Conservation (phyloP, 2,113 vertebrate genomes). For the Elanus axillaris region DNA sequence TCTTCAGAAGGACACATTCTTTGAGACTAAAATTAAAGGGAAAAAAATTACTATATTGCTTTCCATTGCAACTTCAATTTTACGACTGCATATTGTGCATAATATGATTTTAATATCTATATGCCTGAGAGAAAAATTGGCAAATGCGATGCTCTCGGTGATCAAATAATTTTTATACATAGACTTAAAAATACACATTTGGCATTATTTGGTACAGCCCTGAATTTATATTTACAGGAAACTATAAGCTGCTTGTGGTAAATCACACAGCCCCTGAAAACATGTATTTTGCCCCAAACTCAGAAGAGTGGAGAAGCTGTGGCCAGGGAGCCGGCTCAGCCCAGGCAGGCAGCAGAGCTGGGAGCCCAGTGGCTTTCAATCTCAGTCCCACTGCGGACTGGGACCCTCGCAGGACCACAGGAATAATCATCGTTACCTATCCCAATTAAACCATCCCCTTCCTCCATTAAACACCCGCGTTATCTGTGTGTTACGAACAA, state of each 20-base stretch:
- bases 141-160: neutral
- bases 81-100: neutral
- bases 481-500: neutral
- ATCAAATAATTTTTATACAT: conserved; percentile 19
- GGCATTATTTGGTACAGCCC: neutral
- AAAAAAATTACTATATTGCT: neutral
- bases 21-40: conserved; percentile 28
- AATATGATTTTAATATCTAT: conserved; percentile 29
- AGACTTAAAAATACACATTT: conserved; percentile 42
- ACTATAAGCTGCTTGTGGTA: neutral
- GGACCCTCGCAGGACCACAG: fast-evolving
- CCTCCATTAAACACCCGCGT: neutral
- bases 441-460: neutral
- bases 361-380: neutral
- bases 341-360: too few relatives aligned
- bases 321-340: neutral
- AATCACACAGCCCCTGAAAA: neutral
- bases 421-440: neutral
- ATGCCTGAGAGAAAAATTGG: conserved; percentile 28
- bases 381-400: neutral
- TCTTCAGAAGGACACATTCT: conserved; percentile 3
- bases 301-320: neutral
- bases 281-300: neutral
- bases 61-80: conserved; percentile 5
- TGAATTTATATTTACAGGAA: conserved; percentile 35